Base-by-base conservation (phyloP, 2,113 vertebrate genomes). In the Albula glossodonta region DNA sequence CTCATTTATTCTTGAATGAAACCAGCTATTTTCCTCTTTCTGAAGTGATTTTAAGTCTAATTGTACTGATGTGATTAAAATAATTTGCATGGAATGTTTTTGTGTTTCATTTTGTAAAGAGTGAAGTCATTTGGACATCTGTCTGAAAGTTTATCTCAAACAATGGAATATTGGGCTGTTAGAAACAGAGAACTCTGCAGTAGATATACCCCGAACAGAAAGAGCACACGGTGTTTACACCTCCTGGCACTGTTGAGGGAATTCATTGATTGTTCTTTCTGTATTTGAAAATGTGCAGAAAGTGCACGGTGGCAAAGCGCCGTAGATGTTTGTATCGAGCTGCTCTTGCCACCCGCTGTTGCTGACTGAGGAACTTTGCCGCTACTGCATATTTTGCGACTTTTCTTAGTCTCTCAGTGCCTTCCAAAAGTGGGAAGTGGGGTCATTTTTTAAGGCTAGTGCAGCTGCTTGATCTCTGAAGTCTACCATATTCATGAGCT, bases 191-290 rank as follows among this genome's bases (percentile, higher is more conserved):
- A 25, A 74, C 22, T 22, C 3, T 31, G n/a, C 1, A 74, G 25
- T 74, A 31, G 70, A 74, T 74, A 70, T 70, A 74, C 70, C n/a
- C 70, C 31, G 70, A n/a, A 74, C 70, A 74, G 70, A 74, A 74
- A 74, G 8, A 25, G n/a, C 9, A 74, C 22, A 11, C 3, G 9
- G 12, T 12, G 19, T 2, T 74, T 74, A 74, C 19, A 74, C 70
- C 70, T 74, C 10, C 70, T 31, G n/a, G 70, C 70, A n/a, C n/a
- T 74, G 70, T 10, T n/a, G 22, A 10, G 22, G 6, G n/a, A 74
- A 31, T 74, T 74, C 70, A 25, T n/a, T 31, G 70, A 74, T 74
- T 74, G 2, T n/a, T 31, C n/a, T 9, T 74, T 25, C n/a, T 2
- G 31, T 74, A 10, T 74, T 74, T 74, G n/a, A 9, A 10, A 74